Percentiles rank a stretch among this genome's conserved stretches.
phyloP scores from a whole-genome alignment of 1,140 invertebrate species.

The Pseudomyrmex flavicornis region DNA sequence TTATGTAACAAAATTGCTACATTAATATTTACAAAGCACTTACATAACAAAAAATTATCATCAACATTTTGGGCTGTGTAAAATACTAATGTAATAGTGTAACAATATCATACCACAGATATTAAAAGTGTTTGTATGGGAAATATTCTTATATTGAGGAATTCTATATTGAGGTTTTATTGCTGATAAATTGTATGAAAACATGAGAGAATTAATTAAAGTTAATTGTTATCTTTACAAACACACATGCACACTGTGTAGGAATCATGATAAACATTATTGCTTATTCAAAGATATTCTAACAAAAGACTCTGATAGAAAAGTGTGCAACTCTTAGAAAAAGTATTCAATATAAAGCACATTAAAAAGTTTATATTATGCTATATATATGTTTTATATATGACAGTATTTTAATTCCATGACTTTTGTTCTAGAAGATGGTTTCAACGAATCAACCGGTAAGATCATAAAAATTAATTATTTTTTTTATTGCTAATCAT shows the following conservation, averaged over 20 bases:
- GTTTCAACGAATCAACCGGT: constrained; percentile 80
- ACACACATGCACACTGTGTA: too few relatives aligned
- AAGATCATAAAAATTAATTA: constrained; percentile 66
- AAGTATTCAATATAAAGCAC: neutral
- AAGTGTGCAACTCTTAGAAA: too few relatives aligned
- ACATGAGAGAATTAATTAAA: too few relatives aligned
- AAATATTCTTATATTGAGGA: neutral
- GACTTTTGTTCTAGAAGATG: constrained; percentile 76
- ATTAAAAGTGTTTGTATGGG: neutral
- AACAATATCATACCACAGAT: neutral
- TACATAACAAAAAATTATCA: neutral
- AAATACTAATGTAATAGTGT: neutral
- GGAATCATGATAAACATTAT: too few relatives aligned
- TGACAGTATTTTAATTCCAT: neutral
- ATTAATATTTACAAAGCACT: neutral
- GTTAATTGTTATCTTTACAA: too few relatives aligned
- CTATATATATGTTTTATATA: neutral
- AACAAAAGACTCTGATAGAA: too few relatives aligned
- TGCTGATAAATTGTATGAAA: neutral
- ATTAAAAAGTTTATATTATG: constrained; percentile 27
- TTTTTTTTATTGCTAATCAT: neutral
- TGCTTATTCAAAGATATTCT: too few relatives aligned
- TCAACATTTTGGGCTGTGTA: too few relatives aligned
- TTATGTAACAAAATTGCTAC: neutral
- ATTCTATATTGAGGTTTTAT: too few relatives aligned